A percentile compares a stretch with the other conserved stretches of the same genome.
phyloP scores from a whole-genome alignment of 2,888 invertebrate genomes.

The Drosophila recens region DNA sequence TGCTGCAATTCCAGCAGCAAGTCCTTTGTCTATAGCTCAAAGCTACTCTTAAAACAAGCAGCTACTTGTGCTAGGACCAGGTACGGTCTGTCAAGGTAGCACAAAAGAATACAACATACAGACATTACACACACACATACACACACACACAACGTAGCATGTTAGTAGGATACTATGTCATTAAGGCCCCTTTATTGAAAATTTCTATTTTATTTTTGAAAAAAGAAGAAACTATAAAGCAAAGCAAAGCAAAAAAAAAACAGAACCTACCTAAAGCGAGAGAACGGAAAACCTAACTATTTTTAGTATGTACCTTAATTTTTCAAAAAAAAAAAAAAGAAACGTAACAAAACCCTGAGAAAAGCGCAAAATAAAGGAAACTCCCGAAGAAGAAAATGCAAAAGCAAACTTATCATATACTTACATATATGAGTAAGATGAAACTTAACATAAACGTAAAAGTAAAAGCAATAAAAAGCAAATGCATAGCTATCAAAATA shows the following conservation, averaged over 20 bases:
- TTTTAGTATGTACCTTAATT: slow-evolving; percentile 83
- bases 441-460: slow-evolving; percentile 61
- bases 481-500: slow-evolving; percentile 77
- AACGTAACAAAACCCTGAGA: slow-evolving; percentile 62
- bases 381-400: slow-evolving; percentile 43
- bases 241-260: slow-evolving; percentile 28
- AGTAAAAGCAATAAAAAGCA: slow-evolving; percentile 77
- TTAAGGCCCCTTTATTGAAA: slow-evolving; percentile 67
- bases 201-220: slow-evolving; percentile 59
- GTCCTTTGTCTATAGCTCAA: slow-evolving; percentile 53
- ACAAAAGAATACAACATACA: slow-evolving; percentile 41
- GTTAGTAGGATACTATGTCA: slow-evolving; percentile 67
- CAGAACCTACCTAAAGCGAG: slow-evolving; percentile 76
- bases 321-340: slow-evolving; percentile 47
- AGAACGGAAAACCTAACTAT: slow-evolving; percentile 80
- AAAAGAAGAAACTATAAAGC: slow-evolving; percentile 28
- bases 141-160: slow-evolving; percentile 48
- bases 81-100: slow-evolving; percentile 45
- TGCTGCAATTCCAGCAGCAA: slow-evolving; percentile 46
- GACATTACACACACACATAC: slow-evolving; percentile 25
- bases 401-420: slow-evolving; percentile 54
- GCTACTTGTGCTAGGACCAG: slow-evolving; percentile 31
- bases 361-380: slow-evolving; percentile 42
- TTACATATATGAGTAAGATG: slow-evolving; percentile 43
- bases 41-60: slow-evolving; percentile 36